Evolutionary conservation across 1,140 invertebrate genomes (phyloP).

Genomic region (Drosophila mauritiana): DNA sequence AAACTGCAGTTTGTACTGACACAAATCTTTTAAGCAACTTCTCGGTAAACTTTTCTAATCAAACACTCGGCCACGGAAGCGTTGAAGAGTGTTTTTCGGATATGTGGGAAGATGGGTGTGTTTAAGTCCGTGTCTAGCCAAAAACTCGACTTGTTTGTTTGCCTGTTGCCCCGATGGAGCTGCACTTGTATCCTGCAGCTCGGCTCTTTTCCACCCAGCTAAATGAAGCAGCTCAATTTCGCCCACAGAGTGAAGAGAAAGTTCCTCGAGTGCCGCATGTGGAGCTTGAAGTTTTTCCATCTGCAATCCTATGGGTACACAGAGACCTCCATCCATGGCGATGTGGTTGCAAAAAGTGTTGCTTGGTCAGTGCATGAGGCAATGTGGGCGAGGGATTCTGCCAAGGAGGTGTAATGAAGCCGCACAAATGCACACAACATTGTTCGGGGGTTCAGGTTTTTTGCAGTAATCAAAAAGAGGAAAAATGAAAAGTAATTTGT

Average conservation of each 20-base stretch:
- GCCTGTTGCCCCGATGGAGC: conserved; percentile 48
- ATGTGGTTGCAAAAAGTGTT: conserved; percentile 29
- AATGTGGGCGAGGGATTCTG: conserved; percentile 2
- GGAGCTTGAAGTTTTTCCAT: conserved; percentile 22
- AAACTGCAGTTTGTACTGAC: conserved; percentile 8
- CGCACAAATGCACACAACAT: conserved; percentile 68
- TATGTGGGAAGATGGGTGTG: conserved; percentile 17
- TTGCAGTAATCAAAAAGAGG: conserved; percentile 45
- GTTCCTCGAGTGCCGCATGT: conserved; percentile 66
- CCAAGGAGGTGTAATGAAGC: conserved; percentile 68
- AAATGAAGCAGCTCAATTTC: conserved; percentile 76
- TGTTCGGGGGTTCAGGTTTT: conserved; percentile 26
- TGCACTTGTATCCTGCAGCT: conserved; percentile 14
- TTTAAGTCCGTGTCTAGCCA: conserved; percentile 18
- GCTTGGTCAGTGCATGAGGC: conserved; percentile 41
- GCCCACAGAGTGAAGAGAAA: conserved; percentile 45
- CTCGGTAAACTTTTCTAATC: conserved; percentile 72
- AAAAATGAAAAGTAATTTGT: conserved; percentile 34
- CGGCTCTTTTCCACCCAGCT: background rate
- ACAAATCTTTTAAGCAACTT: conserved; percentile 63
- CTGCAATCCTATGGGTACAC: conserved; percentile 18
- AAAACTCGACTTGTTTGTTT: conserved; percentile 74
- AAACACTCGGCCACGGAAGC: conserved; percentile 62
- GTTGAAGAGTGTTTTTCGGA: conserved; percentile 14
- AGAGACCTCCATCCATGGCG: background rate